A percentile compares a stretch with the other conserved stretches of the same genome.
Conservation (phyloP, 2,797 vertebrate genomes). For the Neomorphus geoffroyi region DNA sequence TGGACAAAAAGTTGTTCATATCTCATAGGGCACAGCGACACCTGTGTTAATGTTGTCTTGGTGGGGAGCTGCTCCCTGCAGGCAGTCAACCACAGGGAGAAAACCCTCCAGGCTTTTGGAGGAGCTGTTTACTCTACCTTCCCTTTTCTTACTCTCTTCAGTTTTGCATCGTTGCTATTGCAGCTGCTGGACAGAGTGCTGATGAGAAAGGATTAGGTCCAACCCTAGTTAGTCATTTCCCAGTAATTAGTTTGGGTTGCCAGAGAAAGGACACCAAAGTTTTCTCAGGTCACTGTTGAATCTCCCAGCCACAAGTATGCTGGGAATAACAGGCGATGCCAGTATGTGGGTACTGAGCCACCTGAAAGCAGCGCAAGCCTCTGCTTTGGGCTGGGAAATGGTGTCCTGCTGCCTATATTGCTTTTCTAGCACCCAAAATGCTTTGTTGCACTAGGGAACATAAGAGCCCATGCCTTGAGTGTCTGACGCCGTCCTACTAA, state of each 20-base stretch:
- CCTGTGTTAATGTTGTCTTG: accelerated
- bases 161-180: not conserved
- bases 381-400: not conserved
- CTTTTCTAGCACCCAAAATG: not conserved
- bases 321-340: accelerated
- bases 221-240: not conserved
- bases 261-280: not conserved
- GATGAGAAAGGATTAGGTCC: not conserved
- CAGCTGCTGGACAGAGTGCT: not conserved
- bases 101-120: not conserved
- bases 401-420: not conserved
- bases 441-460: too few relatives aligned
- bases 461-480: not conserved
- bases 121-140: not conserved
- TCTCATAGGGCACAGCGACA: not conserved
- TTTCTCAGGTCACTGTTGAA: not conserved
- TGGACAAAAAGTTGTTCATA: not conserved
- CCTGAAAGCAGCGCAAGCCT: accelerated
- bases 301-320: not conserved
- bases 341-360: not conserved
- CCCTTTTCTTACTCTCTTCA: not conserved
- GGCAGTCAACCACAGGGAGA: not conserved
- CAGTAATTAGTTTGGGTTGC: not conserved
- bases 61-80: not conserved
- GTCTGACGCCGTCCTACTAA: not conserved